Conservation (phyloP, 2,888 invertebrate genomes). For the Neoitamus cyanurus region DNA sequence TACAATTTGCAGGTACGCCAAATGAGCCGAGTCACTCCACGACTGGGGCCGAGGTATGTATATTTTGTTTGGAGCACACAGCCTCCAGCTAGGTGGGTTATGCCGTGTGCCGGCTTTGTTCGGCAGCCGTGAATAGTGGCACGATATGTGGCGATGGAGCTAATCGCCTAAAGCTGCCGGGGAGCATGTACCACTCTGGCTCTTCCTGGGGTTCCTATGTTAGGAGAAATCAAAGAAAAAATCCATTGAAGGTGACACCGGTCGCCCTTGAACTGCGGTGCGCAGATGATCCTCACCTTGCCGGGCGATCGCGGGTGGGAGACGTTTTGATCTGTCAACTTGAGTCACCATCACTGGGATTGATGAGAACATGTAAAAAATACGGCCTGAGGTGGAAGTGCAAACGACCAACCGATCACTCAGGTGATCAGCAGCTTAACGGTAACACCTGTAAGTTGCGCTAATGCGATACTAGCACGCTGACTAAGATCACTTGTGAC, state of each 20-base stretch:
- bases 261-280: conserved; percentile 33
- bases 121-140: neutral
- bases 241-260: conserved; percentile 13
- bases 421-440: conserved; percentile 22
- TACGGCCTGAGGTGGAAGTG: neutral
- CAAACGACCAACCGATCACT: neutral
- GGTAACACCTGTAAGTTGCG: conserved; percentile 26
- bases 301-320: neutral
- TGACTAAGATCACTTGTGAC: neutral
- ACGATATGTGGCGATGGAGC: neutral
- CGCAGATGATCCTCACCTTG: conserved; percentile 18
- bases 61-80: neutral
- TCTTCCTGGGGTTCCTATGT: conserved; percentile 11
- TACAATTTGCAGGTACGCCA: conserved; percentile 27
- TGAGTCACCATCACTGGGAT: conserved; percentile 5
- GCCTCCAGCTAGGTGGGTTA: neutral
- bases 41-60: neutral
- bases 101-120: neutral
- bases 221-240: neutral
- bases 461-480: neutral
- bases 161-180: conserved; percentile 22
- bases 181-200: neutral
- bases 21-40: conserved; percentile 29
- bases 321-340: conserved; percentile 25
- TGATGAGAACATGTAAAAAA: neutral